Conservation (phyloP, 2,113 vertebrate species). For the Panthera leo region DNA sequence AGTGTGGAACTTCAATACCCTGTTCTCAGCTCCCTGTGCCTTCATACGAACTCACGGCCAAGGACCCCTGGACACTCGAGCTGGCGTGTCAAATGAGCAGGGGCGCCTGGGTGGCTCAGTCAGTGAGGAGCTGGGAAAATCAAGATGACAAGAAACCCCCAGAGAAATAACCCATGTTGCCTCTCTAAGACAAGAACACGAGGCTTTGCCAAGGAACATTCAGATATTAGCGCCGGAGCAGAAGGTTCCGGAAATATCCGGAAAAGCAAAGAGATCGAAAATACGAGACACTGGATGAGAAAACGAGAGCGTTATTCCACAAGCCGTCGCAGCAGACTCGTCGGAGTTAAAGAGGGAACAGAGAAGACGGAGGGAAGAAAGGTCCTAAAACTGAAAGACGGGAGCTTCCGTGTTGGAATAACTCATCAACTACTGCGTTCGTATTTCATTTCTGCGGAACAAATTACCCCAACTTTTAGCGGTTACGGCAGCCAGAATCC, state of each 20-base stretch:
- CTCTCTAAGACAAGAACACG: background rate
- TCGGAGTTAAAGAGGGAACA: background rate
- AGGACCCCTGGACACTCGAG: background rate
- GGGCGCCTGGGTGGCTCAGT: no score
- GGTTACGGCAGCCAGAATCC: background rate
- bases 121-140: background rate
- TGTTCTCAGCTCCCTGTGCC: background rate
- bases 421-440: rapidly evolving
- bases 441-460: background rate
- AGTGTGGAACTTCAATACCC: background rate
- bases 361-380: background rate
- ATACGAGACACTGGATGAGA: background rate
- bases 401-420: background rate
- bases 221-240: rapidly evolving
- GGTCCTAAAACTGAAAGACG: background rate
- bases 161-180: background rate
- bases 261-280: background rate
- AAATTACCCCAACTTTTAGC: background rate
- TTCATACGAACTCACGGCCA: rapidly evolving
- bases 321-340: background rate
- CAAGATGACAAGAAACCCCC: background rate
- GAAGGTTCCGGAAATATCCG: background rate
- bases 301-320: no score
- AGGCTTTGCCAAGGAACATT: background rate
- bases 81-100: background rate